These are phyloP conservation scores for Dendrocopos noguchii DNA, from an alignment of 2,113 vertebrate genomes.

Conservation along the genomic window DNA sequence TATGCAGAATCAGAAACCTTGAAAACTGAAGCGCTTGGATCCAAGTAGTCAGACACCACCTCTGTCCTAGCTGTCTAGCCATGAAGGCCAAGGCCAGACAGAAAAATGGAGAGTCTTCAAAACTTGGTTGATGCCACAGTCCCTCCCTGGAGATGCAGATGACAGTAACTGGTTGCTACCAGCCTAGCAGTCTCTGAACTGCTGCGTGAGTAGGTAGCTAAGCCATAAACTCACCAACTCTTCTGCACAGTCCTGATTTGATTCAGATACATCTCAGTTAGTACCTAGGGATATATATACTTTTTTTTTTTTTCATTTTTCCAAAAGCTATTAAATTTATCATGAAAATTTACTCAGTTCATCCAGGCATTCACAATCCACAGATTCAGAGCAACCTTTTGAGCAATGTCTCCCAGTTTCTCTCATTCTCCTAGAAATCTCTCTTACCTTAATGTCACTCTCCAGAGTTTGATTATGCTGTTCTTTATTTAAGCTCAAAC, in stretches of 20 bases:
- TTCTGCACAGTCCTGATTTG: background rate
- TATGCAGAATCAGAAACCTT: background rate
- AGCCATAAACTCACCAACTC: background rate
- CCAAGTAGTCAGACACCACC: background rate
- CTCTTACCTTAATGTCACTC: background rate
- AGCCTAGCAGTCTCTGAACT: background rate
- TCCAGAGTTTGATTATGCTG: background rate
- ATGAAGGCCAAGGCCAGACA: background rate
- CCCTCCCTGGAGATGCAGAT: background rate
- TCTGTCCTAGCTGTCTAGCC: background rate
- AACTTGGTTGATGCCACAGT: background rate
- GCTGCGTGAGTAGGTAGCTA: background rate
- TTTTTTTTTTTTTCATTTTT: background rate
- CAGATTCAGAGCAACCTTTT: background rate
- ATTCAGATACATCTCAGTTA: background rate
- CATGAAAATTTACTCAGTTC: background rate
- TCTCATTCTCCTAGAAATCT: background rate
- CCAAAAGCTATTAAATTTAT: background rate
- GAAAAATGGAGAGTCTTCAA: background rate
- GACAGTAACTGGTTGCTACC: background rate
- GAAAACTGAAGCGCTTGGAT: background rate
- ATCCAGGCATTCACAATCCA: background rate
- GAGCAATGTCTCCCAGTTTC: background rate
- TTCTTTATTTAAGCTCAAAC: background rate
- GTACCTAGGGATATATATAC: background rate